phyloP scores from a whole-genome alignment of 2,888 invertebrate species.

The Prosopocoilus inquinatus region DNA sequence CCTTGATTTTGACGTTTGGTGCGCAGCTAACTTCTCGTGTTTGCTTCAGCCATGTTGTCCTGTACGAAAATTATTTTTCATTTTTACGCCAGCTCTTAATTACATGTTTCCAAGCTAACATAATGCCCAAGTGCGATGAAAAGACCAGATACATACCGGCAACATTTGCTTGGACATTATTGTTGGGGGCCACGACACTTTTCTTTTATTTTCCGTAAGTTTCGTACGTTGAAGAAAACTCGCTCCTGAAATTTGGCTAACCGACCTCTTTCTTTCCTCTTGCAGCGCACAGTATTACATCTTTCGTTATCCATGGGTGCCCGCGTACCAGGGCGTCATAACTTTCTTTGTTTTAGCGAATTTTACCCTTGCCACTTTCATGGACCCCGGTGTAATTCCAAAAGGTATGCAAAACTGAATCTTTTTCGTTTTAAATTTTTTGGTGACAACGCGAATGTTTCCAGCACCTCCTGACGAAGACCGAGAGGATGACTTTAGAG shows the following conservation, averaged over 20 bases:
- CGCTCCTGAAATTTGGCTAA: background rate
- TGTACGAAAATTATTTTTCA: constrained; percentile 41
- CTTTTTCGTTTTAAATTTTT: background rate
- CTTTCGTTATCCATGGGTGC: constrained; percentile 81
- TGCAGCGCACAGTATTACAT: constrained; percentile 85
- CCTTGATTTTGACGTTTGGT: constrained; percentile 28
- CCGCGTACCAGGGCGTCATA: constrained; percentile 89
- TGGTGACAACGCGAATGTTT: constrained; percentile 21
- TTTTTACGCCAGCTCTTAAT: constrained; percentile 42
- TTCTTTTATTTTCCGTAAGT: constrained; percentile 99
- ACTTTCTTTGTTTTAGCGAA: constrained; percentile 97
- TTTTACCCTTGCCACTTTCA: constrained; percentile 97
- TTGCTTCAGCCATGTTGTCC: constrained; percentile 50
- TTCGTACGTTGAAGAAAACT: constrained; percentile 9
- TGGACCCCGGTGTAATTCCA: constrained; percentile 98
- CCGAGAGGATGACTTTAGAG: constrained; percentile 94
- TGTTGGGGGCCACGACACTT: constrained; percentile 88
- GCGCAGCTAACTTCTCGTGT: constrained; percentile 28
- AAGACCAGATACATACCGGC: constrained; percentile 97
- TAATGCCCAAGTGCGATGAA: constrained; percentile 95
- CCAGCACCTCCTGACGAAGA: constrained; percentile 95
- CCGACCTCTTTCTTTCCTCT: constrained; percentile 14
- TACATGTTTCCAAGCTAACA: constrained; percentile 43
- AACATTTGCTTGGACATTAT: constrained; percentile 95
- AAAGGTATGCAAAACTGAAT: constrained; percentile 69